Evolutionary conservation across 2,888 invertebrate species (phyloP).

Genomic region (Mythimna lalbum): DNA sequence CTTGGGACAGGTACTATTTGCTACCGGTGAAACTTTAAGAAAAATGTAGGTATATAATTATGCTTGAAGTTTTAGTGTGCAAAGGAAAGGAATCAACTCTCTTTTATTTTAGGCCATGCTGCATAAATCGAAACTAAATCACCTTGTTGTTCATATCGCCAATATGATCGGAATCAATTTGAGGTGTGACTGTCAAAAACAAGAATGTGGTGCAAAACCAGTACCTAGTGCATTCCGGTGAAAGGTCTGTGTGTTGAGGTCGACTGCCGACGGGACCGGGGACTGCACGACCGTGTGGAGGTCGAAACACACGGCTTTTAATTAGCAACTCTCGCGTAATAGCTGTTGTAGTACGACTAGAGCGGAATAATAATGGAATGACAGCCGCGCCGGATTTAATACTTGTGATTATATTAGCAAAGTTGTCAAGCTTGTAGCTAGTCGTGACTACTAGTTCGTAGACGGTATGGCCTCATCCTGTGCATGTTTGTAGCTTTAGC

Average conservation of each 20-base stretch:
- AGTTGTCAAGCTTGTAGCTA: conserved; percentile 20
- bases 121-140: conserved; percentile 17
- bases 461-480: background rate
- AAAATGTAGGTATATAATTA: background rate
- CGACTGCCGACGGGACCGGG: conserved; percentile 53
- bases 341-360: conserved; percentile 6
- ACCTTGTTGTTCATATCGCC: conserved; percentile 32
- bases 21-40: background rate
- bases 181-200: conserved; percentile 36
- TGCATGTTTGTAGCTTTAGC: background rate
- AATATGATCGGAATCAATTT: conserved; percentile 38
- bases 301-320: conserved; percentile 6
- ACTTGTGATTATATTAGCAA: conserved; percentile 17
- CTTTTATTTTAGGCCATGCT: conserved; percentile 3
- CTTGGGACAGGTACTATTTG: background rate
- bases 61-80: background rate
- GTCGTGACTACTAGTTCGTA: background rate
- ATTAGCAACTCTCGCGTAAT: conserved; percentile 21
- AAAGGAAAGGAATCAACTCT: background rate
- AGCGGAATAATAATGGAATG: conserved; percentile 7
- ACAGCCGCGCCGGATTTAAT: conserved; percentile 16
- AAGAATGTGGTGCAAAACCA: conserved; percentile 55
- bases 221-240: conserved; percentile 64
- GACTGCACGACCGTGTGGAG: conserved; percentile 16
- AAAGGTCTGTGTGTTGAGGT: conserved; percentile 71